Evolutionary conservation across 2,113 vertebrate genomes (phyloP).

Genomic region (Micromys minutus): DNA sequence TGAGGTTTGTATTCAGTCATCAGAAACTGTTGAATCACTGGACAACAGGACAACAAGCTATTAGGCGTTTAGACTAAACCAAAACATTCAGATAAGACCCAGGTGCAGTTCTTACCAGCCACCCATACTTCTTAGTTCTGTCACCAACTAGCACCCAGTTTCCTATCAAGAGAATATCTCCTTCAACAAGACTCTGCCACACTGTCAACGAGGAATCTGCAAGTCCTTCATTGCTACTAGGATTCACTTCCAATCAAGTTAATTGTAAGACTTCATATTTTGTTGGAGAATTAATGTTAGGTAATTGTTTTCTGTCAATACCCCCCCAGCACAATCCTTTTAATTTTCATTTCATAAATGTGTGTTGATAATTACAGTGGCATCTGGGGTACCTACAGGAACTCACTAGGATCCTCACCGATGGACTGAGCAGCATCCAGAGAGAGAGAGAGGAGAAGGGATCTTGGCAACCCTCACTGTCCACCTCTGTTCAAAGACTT

Average conservation of each 20-base stretch:
- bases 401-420: not conserved
- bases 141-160: slow-evolving; percentile 19
- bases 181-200: slow-evolving; percentile 32
- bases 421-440: not conserved
- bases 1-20: not conserved
- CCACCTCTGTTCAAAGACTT: not conserved
- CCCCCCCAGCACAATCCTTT: not conserved
- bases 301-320: not conserved
- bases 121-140: not conserved
- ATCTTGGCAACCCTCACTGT: not conserved
- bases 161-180: not conserved
- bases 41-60: not conserved
- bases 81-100: slow-evolving; percentile 2
- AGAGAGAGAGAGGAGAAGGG: not conserved
- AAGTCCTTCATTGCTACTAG: slow-evolving; percentile 16
- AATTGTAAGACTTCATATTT: slow-evolving; percentile 22
- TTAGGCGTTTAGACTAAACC: slow-evolving; percentile 19
- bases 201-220: not conserved
- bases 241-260: not conserved
- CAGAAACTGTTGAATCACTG: not conserved
- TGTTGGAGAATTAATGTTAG: slow-evolving; percentile 46
- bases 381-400: not conserved
- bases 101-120: not conserved
- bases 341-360: slow-evolving; percentile 9
- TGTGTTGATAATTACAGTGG: not conserved